Percentiles rank a stretch among this genome's conserved stretches.
phyloP scores from a whole-genome alignment of 2,113 vertebrate genomes.

The Apteryx mantelli region DNA sequence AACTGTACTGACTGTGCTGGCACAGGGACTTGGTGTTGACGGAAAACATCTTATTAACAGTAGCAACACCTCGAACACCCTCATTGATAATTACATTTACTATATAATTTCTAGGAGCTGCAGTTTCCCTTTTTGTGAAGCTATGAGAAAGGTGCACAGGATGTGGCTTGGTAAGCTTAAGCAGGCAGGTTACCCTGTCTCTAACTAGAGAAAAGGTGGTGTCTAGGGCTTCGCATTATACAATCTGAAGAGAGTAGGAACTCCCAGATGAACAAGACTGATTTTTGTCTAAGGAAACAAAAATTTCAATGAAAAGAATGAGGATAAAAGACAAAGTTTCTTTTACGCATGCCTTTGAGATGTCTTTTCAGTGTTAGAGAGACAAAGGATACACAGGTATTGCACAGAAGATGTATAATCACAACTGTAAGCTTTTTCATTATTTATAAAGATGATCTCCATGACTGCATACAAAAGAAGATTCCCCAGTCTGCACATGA shows the following conservation, averaged over 20 bases:
- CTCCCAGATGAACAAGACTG: neutral
- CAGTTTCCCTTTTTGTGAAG: neutral
- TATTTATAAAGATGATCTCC: conserved; percentile 66
- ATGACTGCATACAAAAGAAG: conserved; percentile 53
- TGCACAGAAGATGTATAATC: conserved; percentile 42
- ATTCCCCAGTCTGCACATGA: conserved; percentile 13
- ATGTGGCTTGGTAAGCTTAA: neutral
- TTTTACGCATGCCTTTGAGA: neutral
- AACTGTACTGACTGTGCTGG: neutral
- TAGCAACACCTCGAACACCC: neutral
- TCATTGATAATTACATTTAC: neutral
- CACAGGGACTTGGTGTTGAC: neutral
- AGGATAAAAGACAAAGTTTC: conserved; percentile 12
- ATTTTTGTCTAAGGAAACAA: neutral
- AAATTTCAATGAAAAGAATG: neutral
- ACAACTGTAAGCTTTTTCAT: conserved; percentile 42
- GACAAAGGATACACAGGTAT: conserved; percentile 42
- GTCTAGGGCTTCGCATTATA: neutral
- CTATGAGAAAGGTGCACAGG: neutral
- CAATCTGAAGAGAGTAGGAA: neutral
- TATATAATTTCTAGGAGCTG: neutral
- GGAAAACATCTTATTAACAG: neutral
- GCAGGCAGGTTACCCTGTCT: neutral
- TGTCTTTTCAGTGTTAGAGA: conserved; percentile 8
- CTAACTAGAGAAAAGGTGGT: neutral